Conservation (phyloP, 2,888 invertebrate genomes). For the Sialis fuliginosa region DNA sequence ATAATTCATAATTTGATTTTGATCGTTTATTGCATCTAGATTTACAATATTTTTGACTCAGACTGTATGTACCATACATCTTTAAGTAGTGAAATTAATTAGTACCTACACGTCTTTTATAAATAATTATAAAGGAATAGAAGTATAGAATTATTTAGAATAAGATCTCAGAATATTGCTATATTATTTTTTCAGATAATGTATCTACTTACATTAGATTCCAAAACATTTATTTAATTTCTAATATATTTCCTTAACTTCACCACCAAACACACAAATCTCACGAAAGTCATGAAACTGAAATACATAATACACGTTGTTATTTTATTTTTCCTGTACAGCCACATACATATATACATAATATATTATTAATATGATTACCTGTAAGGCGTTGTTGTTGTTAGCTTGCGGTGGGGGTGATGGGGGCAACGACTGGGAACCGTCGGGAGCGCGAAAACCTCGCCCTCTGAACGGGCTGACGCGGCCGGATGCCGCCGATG, state of each 20-base stretch:
- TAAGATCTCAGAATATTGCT: too few species aligned
- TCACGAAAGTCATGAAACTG: neutral
- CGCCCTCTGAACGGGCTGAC: conserved; percentile 26
- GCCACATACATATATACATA: neutral
- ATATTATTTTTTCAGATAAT: too few species aligned
- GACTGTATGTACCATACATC: too few species aligned
- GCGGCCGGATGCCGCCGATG: conserved; percentile 15
- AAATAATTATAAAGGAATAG: too few species aligned
- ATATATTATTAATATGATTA: too few species aligned
- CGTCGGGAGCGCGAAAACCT: conserved; percentile 22
- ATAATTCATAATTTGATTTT: too few species aligned
- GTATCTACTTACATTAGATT: too few species aligned
- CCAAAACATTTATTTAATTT: neutral
- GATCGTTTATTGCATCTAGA: too few species aligned
- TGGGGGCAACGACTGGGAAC: conserved; percentile 22
- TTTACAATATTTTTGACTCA: too few species aligned
- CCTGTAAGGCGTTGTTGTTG: neutral
- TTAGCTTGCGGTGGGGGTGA: conserved; percentile 13
- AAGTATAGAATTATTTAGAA: too few species aligned
- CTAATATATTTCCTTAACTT: neutral
- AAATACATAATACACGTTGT: neutral
- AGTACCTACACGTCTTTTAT: too few species aligned
- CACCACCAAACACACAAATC: neutral
- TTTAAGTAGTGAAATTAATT: too few species aligned
- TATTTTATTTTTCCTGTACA: neutral